Base-by-base conservation (phyloP, 1,140 invertebrate species). In the Drosophila suzukii region DNA sequence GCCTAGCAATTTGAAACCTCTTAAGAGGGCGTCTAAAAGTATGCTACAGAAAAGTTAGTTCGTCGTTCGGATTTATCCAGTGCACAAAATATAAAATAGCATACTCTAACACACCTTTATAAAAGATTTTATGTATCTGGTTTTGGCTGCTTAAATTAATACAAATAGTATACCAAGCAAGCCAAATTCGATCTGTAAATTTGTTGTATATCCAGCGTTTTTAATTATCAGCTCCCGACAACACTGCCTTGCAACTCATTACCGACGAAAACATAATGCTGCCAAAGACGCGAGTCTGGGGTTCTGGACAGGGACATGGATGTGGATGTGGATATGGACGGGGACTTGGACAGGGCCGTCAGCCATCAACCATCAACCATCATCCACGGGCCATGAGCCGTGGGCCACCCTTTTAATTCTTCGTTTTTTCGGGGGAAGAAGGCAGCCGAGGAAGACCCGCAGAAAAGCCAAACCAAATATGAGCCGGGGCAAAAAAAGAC, bases 401-500 rank as follows among this genome's bases (percentile, higher is more conserved):
- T 30, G 39, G 62, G 58, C 65, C 66, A 84, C 65, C 75, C 72
- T 76, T 83, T 75, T 41, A 24, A 36, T 51, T 43, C 13, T 34
- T 32, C 1, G 11, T 43, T 32, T 39, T 60, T 32, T 20, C n/a
- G 49, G 49, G 17, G n/a, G 8, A 56, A 30, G 20, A 60, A 56
- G 50, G 24, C 50, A 12, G 53, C 24, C 20, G 20, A 58, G 54
- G 53, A 56, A 44, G 62, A 77, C 81, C 81, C 78, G 81, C 81
- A 85, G 67, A 81, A 77, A 74, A 78, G 55, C 67, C 51, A 36
- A 71, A 58, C 68, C 68, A 71, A 49, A 71, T 71, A 72, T 58
- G 65, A 66, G 24, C 20, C 20, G 65, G 61, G 47, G 32, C 13
- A 49, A 20, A 67, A 20, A 67, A 65, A 47, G 34, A 39, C 7